Percentiles rank a stretch among this genome's conserved stretches.
Evolutionary conservation across 2,113 vertebrate species (phyloP).

Genomic region (Antechinus stuartii): DNA sequence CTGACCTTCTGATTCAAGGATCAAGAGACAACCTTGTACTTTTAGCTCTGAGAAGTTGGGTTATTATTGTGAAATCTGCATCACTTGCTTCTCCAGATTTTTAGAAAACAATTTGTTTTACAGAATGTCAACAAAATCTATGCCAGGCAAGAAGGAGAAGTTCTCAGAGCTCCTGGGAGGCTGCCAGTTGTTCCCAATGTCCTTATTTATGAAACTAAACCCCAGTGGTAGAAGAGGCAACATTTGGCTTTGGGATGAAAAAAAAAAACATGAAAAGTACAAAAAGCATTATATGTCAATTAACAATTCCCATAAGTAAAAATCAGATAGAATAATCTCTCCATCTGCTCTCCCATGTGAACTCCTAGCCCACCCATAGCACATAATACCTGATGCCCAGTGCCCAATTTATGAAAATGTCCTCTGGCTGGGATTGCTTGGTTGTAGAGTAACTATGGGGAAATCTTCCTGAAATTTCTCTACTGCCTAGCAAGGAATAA

Average conservation of each 20-base stretch:
- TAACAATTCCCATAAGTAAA: background rate
- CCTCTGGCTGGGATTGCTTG: background rate
- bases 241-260: background rate
- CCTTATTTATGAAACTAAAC: background rate
- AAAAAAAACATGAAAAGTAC: background rate
- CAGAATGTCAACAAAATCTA: constrained; percentile 13
- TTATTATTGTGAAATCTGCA: constrained; percentile 28
- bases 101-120: constrained; percentile 5
- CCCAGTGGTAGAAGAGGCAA: background rate
- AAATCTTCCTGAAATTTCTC: background rate
- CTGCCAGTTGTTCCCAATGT: background rate
- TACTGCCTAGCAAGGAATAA: background rate
- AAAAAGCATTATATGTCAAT: background rate
- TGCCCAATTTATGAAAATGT: background rate
- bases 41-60: background rate
- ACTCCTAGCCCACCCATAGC: background rate
- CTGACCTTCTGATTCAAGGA: background rate
- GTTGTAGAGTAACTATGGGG: background rate
- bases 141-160: background rate
- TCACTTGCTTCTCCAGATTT: background rate
- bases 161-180: background rate
- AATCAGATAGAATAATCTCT: background rate
- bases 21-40: background rate
- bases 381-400: background rate
- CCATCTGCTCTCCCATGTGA: background rate